These are phyloP conservation scores for Tetrapedia diversipes DNA, from an alignment of 2,888 invertebrate genomes.

Conservation along the genomic window DNA sequence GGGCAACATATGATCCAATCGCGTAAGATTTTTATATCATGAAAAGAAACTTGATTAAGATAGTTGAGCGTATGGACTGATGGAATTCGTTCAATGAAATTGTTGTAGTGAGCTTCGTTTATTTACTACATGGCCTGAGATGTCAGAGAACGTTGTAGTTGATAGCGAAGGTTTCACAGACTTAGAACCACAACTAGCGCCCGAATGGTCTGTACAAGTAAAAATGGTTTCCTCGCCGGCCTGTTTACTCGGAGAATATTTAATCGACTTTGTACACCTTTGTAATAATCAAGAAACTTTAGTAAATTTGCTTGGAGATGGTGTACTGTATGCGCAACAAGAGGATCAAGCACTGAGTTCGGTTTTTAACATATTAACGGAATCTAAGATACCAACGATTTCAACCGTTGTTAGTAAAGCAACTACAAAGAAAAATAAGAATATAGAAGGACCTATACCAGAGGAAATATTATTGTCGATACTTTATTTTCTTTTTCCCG, in stretches of 20 bases:
- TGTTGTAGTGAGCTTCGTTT: conserved; percentile 87
- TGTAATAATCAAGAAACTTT: conserved; percentile 84
- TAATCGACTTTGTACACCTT: conserved; percentile 89
- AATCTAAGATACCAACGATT: conserved; percentile 89
- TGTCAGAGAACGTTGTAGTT: conserved; percentile 93
- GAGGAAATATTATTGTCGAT: conserved; percentile 90
- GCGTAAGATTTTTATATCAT: conserved; percentile 77
- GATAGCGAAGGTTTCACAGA: conserved; percentile 95
- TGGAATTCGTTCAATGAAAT: neutral
- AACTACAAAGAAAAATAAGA: conserved; percentile 83
- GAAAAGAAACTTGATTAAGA: neutral
- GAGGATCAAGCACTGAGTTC: conserved; percentile 80
- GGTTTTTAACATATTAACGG: conserved; percentile 88
- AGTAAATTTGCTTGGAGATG: conserved; percentile 85
- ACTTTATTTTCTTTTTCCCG: conserved; percentile 93
- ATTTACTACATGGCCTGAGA: conserved; percentile 93
- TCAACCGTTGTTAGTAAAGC: conserved; percentile 85
- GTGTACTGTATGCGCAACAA: conserved; percentile 76
- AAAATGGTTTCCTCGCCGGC: conserved; percentile 88
- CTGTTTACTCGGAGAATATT: conserved; percentile 90
- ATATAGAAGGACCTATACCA: conserved; percentile 90
- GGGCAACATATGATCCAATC: conserved; percentile 92
- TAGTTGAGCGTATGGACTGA: neutral
- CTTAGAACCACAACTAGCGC: conserved; percentile 92
- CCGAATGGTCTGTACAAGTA: conserved; percentile 90